Percentiles rank a stretch among this genome's conserved stretches.
Evolutionary conservation across 2,888 invertebrate species (phyloP).

Genomic region (Chironomus tentans): DNA sequence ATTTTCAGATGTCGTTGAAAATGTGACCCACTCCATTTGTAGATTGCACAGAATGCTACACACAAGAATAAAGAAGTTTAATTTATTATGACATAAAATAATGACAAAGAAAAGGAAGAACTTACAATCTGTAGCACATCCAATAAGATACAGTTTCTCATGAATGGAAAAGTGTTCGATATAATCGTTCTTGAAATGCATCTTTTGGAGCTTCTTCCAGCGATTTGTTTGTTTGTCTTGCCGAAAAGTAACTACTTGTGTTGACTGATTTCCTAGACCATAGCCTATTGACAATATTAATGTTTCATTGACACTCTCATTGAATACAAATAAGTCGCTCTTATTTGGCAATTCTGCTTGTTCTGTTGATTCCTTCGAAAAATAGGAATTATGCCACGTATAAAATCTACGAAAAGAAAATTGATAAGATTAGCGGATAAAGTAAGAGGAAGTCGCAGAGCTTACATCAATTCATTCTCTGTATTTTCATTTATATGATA

Average conservation of each 20-base stretch:
- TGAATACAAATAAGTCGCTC: not conserved
- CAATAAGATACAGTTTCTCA: not conserved
- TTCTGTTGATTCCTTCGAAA: not conserved
- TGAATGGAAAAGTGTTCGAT: not conserved
- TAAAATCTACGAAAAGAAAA: not conserved
- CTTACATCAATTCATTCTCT: slow-evolving; percentile 1
- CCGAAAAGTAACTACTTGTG: not conserved
- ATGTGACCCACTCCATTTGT: not conserved
- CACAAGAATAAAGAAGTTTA: not conserved
- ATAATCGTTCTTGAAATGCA: not conserved
- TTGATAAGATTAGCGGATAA: not conserved
- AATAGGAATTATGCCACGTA: not conserved
- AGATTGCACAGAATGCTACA: slow-evolving; percentile 3
- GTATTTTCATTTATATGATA: not conserved
- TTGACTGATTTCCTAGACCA: not conserved
- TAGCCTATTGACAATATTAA: not conserved
- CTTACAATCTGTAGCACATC: slow-evolving; percentile 1
- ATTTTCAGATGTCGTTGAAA: slow-evolving; percentile 3
- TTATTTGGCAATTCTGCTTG: not conserved
- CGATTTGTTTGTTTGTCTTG: not conserved
- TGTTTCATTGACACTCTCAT: not conserved
- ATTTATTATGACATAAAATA: not conserved
- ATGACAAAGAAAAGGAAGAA: not conserved
- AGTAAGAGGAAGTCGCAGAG: not conserved
- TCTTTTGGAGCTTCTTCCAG: not conserved